phyloP scores from a whole-genome alignment of 2,113 vertebrate species.

The Shinisaurus crocodilurus region DNA sequence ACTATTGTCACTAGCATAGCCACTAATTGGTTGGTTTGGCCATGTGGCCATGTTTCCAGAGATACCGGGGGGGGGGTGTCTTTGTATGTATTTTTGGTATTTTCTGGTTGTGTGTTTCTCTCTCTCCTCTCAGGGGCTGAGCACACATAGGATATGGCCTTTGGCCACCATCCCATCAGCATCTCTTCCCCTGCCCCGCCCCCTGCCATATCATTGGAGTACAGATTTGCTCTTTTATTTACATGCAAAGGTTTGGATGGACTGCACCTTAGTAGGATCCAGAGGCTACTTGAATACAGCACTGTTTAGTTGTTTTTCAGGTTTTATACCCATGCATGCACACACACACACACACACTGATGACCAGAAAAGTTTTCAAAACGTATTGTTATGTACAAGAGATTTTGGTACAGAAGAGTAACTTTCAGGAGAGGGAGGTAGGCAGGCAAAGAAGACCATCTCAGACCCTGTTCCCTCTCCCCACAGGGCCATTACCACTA shows the following conservation, averaged over 20 bases:
- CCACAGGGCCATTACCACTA: too few species aligned
- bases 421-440: constrained; percentile 43
- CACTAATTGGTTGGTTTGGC: too few species aligned
- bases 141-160: not conserved
- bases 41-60: too few species aligned
- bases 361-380: not conserved
- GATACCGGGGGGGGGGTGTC: too few species aligned
- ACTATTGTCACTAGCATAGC: too few species aligned
- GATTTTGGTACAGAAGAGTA: constrained; percentile 50
- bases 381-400: constrained; percentile 46
- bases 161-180: not conserved
- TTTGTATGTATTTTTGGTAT: too few species aligned
- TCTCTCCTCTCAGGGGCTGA: not conserved
- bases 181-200: not conserved
- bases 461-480: too few species aligned
- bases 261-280: not conserved
- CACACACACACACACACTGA: constrained; percentile 53
- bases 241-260: not conserved
- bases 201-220: not conserved
- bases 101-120: not conserved
- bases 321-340: constrained; percentile 44
- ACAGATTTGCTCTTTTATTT: not conserved
- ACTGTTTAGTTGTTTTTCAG: not conserved
- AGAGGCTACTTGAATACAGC: not conserved
- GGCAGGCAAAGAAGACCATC: too few species aligned